A percentile compares a stretch with the other conserved stretches of the same genome.
These are phyloP conservation scores for Tipula confusa DNA, from an alignment of 2,888 invertebrate species.

Conservation along the genomic window DNA sequence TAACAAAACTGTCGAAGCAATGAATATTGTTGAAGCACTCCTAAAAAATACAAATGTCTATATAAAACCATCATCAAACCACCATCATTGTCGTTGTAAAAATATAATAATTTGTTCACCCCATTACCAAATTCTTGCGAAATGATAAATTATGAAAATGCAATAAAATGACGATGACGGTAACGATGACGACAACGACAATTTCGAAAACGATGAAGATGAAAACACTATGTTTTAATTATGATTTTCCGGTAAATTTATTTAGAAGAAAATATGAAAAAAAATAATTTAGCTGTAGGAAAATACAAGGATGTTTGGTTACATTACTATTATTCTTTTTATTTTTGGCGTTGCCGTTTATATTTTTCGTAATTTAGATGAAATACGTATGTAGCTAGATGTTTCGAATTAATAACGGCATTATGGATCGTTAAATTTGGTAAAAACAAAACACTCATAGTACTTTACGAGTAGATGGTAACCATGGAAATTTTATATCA, in stretches of 20 bases:
- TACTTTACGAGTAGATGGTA: no score
- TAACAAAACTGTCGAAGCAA: no score
- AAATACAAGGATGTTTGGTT: neutral
- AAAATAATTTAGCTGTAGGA: neutral
- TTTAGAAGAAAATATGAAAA: neutral
- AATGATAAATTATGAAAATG: neutral
- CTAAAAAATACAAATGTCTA: no score
- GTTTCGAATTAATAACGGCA: neutral
- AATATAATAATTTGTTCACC: neutral
- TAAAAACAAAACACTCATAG: neutral
- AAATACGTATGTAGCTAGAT: neutral
- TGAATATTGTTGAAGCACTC: no score
- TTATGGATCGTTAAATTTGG: conserved; percentile 3
- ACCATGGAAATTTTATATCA: no score
- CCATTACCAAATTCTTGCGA: neutral
- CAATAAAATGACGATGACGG: neutral
- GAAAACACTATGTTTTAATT: conserved; percentile 14
- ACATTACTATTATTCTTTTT: neutral
- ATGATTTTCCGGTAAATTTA: conserved; percentile 14
- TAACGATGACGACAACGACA: neutral
- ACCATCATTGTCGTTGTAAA: neutral
- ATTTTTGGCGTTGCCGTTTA: neutral
- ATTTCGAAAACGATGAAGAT: neutral
- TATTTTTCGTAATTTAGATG: neutral
- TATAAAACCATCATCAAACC: neutral